These are phyloP conservation scores for Phrynosoma platyrhinos DNA, from an alignment of 2,113 vertebrate genomes.

Conservation along the genomic window DNA sequence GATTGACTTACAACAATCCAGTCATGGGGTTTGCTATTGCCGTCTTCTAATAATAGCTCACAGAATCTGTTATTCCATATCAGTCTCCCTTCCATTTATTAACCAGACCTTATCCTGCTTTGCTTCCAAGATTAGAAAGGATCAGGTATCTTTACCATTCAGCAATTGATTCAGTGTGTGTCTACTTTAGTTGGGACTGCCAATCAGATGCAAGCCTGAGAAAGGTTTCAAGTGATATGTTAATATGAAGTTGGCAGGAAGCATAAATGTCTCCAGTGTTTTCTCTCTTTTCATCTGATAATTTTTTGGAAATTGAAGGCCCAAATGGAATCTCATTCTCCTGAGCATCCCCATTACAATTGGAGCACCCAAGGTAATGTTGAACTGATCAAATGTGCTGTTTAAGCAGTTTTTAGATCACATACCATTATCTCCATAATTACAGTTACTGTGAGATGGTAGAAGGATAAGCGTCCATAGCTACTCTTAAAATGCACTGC, in stretches of 20 bases:
- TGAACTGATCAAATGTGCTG: not conserved
- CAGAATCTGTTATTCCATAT: too few species aligned
- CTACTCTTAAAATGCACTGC: slow-evolving; percentile 41
- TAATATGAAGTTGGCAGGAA: not conserved
- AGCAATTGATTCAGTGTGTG: too few species aligned
- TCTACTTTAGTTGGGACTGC: not conserved
- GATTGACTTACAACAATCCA: too few species aligned
- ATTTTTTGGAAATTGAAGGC: not conserved
- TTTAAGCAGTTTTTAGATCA: not conserved
- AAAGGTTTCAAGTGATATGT: not conserved
- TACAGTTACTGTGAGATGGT: not conserved
- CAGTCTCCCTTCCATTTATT: too few species aligned
- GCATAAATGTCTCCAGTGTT: not conserved
- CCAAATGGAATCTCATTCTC: not conserved
- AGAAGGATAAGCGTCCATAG: not conserved
- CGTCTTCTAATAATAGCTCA: too few species aligned
- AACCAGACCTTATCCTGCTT: too few species aligned
- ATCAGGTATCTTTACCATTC: too few species aligned
- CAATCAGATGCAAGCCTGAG: not conserved
- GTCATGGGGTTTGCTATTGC: too few species aligned
- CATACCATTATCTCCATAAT: not conserved
- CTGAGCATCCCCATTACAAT: not conserved
- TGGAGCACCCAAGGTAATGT: not conserved
- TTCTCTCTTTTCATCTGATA: not conserved
- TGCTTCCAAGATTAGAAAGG: too few species aligned